Evolutionary conservation across 2,888 invertebrate genomes (phyloP), one percentile per base, ranked within the genome.

Genomic region (Drosophila kuntzei): DNA sequence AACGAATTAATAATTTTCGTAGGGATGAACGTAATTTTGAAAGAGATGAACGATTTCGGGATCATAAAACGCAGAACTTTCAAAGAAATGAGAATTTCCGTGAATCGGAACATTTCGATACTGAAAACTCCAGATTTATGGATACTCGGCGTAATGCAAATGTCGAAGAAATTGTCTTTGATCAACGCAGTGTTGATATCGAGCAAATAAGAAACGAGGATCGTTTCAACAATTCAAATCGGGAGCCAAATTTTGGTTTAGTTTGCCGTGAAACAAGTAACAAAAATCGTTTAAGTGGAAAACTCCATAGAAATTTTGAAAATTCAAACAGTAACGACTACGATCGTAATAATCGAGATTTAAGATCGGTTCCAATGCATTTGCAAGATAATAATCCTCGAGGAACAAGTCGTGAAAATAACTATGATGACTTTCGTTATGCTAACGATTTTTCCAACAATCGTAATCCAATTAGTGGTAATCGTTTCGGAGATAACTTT

Each of bases 31-130:
- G 22, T 11, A 29, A 20, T 47, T 44, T 55, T 49, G 39, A 47
- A 0, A 39, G 14, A 32, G 20, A 43, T 1, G 51, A 78, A 22
- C 61, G 49, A 25, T 60, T 36, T 55, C 34, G 44, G 18, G 61
- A 8, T 2, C 22, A 44, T n/a, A 34, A 27, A 36, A 12, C 39
- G 11, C 39, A 18, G 18, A 18, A 8, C 36, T 36, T 36, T 16
- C 14, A 39, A 18, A 12, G 1, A 27, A 44, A 11, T 16, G 11
- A 46, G 1, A 20, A 11, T 14, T 57, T 27, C n/a, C 34, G 34
- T n/a, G 43, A 18, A 32, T 2, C 16, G 5, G 39, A 50, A 34
- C 3, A 22, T 18, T 58, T 32, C 3, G 16, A 18, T 29, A 44
- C 43, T n/a, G 53, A 43, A n/a, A 29, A 29, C 11, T 22, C 8